Conservation (phyloP, 23 tunicate species). For the Styela clava region DNA sequence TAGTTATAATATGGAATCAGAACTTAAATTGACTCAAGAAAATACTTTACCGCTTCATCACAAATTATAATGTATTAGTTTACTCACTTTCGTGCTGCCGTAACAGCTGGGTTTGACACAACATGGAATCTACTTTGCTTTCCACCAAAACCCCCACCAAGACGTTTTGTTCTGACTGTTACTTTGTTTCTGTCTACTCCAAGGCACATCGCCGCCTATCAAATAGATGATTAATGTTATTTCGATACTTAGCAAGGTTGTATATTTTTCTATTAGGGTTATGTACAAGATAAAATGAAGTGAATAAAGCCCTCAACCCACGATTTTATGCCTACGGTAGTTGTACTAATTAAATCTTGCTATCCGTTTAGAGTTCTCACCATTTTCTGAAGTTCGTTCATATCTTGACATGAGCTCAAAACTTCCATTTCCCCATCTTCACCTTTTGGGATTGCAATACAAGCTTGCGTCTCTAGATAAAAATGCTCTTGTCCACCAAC, state of each 20-base stretch:
- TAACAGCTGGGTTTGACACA: conserved; percentile 44
- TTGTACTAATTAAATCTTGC: no score
- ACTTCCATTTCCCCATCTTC: conserved; percentile 80
- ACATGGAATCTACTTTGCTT: conserved; percentile 60
- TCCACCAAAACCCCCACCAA: conserved; percentile 97
- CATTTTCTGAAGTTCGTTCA: conserved; percentile 38
- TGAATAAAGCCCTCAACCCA: no score
- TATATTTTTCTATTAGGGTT: no score
- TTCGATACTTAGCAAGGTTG: no score
- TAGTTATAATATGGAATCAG: no score
- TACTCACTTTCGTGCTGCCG: conserved; percentile 87
- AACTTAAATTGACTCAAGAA: no score
- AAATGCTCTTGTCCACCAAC: conserved; percentile 91
- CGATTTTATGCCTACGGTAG: no score
- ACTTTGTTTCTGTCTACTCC: conserved; percentile 70
- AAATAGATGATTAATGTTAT: neutral
- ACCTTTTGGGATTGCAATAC: conserved; percentile 67
- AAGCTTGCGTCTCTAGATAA: conserved; percentile 83
- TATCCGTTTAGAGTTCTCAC: conserved; percentile 23
- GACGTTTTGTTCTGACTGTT: conserved; percentile 50
- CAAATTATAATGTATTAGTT: no score
- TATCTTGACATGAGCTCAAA: conserved; percentile 55
- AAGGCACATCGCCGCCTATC: conserved; percentile 56
- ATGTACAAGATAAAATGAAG: no score
- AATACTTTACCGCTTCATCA: no score